These are phyloP conservation scores for Hemicordylus capensis DNA, from an alignment of 2,113 vertebrate species.

Conservation along the genomic window DNA sequence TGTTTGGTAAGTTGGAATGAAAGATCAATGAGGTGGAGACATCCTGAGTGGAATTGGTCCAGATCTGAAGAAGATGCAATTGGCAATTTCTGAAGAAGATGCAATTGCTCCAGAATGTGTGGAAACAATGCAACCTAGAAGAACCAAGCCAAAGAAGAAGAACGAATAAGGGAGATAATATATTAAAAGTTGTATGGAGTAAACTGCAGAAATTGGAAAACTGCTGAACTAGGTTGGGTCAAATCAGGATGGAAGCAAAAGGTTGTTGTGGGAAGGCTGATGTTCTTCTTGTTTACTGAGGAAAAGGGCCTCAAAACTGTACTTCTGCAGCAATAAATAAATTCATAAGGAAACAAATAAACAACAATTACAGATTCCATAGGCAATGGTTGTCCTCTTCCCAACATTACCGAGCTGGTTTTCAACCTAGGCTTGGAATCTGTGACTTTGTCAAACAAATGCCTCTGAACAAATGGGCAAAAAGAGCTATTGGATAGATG, in stretches of 20 bases:
- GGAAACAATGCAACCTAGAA: background rate
- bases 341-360: background rate
- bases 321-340: background rate
- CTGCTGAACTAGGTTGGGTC: background rate
- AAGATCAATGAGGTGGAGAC: conserved; percentile 3
- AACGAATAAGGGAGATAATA: background rate
- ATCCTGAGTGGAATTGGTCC: background rate
- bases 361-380: background rate
- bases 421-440: background rate
- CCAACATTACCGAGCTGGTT: background rate
- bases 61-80: background rate
- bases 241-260: background rate
- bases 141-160: background rate
- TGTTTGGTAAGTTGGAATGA: background rate
- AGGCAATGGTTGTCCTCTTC: background rate
- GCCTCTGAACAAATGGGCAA: too few relatives aligned
- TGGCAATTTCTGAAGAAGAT: too few relatives aligned
- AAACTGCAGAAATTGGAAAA: background rate
- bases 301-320: background rate
- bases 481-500: too few relatives aligned
- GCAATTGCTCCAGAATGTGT: background rate
- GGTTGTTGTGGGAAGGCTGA: background rate
- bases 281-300: background rate
- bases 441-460: background rate
- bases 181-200: background rate